These are phyloP conservation scores for Habroteleia sp. DNA, from an alignment of 2,888 invertebrate genomes.

Conservation along the genomic window DNA sequence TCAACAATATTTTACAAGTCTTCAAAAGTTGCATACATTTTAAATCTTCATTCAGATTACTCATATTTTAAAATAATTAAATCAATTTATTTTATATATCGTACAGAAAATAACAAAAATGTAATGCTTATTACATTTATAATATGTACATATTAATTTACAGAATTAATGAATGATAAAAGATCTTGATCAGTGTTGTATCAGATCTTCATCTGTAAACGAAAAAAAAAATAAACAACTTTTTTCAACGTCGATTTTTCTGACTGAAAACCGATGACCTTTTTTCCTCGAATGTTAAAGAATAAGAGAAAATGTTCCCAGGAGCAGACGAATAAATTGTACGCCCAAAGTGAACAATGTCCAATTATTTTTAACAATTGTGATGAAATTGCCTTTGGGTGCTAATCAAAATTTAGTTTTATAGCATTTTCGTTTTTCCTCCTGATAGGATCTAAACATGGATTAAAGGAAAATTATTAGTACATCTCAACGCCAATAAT, in stretches of 20 bases:
- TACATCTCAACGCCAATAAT: too few relatives aligned
- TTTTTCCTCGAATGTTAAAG: conserved; percentile 25
- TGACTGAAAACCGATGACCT: conserved; percentile 21
- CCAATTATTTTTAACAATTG: conserved; percentile 51
- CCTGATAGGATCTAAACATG: too few relatives aligned
- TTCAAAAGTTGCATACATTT: too few relatives aligned
- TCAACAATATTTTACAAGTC: too few relatives aligned
- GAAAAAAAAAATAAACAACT: conserved; percentile 37
- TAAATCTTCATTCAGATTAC: too few relatives aligned
- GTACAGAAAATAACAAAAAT: too few relatives aligned
- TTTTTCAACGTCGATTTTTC: conserved; percentile 40
- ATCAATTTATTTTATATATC: too few relatives aligned
- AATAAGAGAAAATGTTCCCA: conserved; percentile 44
- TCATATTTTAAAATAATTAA: too few relatives aligned
- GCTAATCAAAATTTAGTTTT: conserved; percentile 27
- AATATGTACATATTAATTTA: too few relatives aligned
- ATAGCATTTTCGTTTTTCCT: not conserved
- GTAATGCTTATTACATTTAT: too few relatives aligned
- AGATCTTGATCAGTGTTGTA: conserved; percentile 19
- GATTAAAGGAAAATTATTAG: too few relatives aligned
- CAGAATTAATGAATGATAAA: conserved; percentile 29
- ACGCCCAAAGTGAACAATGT: conserved; percentile 36
- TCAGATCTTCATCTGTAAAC: conserved; percentile 26
- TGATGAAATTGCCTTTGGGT: conserved; percentile 27
- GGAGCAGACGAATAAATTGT: conserved; percentile 37